Base-by-base conservation (phyloP, 2,797 vertebrate genomes). In the Manis javanica region DNA sequence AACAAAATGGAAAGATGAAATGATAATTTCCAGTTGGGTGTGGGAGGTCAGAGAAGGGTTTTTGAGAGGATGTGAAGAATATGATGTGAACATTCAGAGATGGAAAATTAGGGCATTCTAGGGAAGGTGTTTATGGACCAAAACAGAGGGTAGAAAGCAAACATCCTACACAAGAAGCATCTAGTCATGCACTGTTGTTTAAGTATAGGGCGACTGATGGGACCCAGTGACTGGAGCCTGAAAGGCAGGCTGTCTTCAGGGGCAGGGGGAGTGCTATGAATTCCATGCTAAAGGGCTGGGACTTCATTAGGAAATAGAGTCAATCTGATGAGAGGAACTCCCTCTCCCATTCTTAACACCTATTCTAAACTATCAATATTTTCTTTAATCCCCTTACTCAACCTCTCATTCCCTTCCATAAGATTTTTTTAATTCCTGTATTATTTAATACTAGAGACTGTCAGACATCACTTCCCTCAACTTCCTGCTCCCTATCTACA, bases 121-220 rank as follows among this genome's bases (percentile, higher is more conserved):
- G n/a, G 90, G 34, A 81, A 42, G 29, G 9, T 53, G 6, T 88
- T 91, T 94, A 37, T 72, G 46, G 77, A 96, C 51, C 68, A 85
- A 92, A 85, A 61, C 13, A 31, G 90, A 91, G 51, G 7, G 39
- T 7, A 82, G 92, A 51, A 87, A 94, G 72, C 42, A 75, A 88
- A n/a, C 31, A n/a, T 21, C 18, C 8, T 3, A 23, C 5, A 66
- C 18, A 23, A 93, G 46, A 86, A 79, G 51, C 61, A 96, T 24
- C 75, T 57, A 51, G 42, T 6, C n/a, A 55, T 9, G 71, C 24
- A 21, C 21, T 69, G n/a, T 72, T 39, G 46, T n/a, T 34, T 69
- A 78, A 81, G 75, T 24, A 18, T 15, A 21, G 39, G 31, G 42
- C 11, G 13, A 18, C 16, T n/a, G 49, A 66, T 1, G 14, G 42